Base-by-base conservation (phyloP, 2,797 vertebrate genomes). In the Onychomys arenicola region DNA sequence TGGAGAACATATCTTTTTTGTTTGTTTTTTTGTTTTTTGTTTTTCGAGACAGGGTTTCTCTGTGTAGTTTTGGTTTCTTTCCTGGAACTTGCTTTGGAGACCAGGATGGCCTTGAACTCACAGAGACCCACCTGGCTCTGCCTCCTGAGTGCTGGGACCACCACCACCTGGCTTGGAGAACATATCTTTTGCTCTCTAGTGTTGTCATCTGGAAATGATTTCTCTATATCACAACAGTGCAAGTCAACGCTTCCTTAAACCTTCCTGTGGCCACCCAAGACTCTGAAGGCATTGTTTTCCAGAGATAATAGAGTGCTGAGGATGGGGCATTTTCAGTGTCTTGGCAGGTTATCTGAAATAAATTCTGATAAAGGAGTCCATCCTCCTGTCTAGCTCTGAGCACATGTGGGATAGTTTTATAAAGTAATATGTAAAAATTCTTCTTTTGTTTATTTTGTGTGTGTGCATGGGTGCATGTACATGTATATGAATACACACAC, bases 121-220 rank as follows among this genome's bases (percentile, higher is more conserved):
- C n/a, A n/a, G n/a, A n/a, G n/a, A n/a, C n/a, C n/a, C n/a, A n/a
- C n/a, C n/a, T n/a, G n/a, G n/a, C n/a, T n/a, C n/a, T n/a, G n/a
- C n/a, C n/a, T n/a, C n/a, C n/a, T n/a, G n/a, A n/a, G n/a, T n/a
- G n/a, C n/a, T n/a, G n/a, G n/a, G n/a, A n/a, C n/a, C n/a, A n/a
- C n/a, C n/a, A n/a, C n/a, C n/a, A n/a, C n/a, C n/a, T n/a, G n/a
- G n/a, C n/a, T n/a, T n/a, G 49, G 61, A 92, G 93, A 93, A 67
- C 9, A n/a, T 43, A 14, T 3, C 61, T 52, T 80, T 73, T 95
- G 12, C 91, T 95, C 87, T 94, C 34, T 95, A 80, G 87, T 97
- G 86, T 97, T 81, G 88, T 96, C 85, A 97, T 11, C 73, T 75
- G 88, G 67, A 17, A 78, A 43, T 78, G 65, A 23, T 80, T 97